phyloP scores from a whole-genome alignment of 2,113 vertebrate genomes.

The Sturnus vulgaris region DNA sequence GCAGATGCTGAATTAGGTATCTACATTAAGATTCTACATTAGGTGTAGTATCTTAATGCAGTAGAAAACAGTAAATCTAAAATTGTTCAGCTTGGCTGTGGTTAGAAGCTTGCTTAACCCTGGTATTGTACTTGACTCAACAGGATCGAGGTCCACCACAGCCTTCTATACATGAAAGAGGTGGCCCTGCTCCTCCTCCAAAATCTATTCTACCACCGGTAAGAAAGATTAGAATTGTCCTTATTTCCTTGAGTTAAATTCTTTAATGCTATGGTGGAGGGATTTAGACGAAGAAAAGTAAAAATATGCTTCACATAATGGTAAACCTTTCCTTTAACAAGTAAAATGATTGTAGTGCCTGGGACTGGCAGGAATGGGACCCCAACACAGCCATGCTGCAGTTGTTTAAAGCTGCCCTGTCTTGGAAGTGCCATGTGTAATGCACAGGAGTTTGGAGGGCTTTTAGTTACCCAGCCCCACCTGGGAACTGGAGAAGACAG shows the following conservation, averaged over 20 bases:
- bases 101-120: background rate
- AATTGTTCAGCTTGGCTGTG: background rate
- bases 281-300: background rate
- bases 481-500: background rate
- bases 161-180: constrained; percentile 60
- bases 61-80: background rate
- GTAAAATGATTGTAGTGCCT: rapidly evolving
- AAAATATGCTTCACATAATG: background rate
- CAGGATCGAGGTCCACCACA: constrained; percentile 73
- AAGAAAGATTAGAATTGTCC: background rate
- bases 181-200: constrained; percentile 66
- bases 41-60: background rate
- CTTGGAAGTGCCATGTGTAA: background rate
- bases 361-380: background rate
- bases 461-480: background rate
- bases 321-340: background rate
- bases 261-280: background rate
- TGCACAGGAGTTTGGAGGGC: background rate
- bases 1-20: background rate
- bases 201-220: constrained; percentile 75
- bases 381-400: background rate
- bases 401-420: background rate
- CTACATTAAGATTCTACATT: background rate
- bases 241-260: background rate
- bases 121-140: background rate